Base-by-base conservation (phyloP, 2,888 invertebrate species). In the Eupithecia centaureata region DNA sequence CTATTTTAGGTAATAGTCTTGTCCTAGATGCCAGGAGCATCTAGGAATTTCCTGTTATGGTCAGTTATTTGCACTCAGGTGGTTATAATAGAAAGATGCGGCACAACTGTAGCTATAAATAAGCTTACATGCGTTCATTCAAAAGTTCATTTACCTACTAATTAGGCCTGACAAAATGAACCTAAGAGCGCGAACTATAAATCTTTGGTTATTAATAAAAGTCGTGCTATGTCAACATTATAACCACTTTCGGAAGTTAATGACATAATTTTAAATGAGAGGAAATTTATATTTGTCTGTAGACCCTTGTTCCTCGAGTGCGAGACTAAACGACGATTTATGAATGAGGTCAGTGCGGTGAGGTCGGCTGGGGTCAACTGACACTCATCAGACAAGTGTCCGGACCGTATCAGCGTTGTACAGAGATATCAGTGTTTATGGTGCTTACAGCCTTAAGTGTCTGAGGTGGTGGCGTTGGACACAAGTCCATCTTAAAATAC, bases 251-350 rank as follows among this genome's bases (percentile, higher is more conserved):
- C 61, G 65, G 65, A 61, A 57, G 66, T 68, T 73, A 63, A 73
- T 65, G 68, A 67, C 67, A 70, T 71, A 65, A 68, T 74, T 74
- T 75, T 65, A 70, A 73, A 73, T 69, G 70, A 71, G 62, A 56
- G 57, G 38, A 71, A 79, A 82, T 84, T 80, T 82, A 85, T 86
- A 83, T 78, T 82, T 77, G 76, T 76, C 75, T 76, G 79, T 77
- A 79, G 84, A 86, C 86, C 86, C 83, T 82, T 85, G 86, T 81
- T 87, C 87, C 85, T 86, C 80, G 80, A 82, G 80, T 86, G 84
- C 84, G 84, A 86, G 84, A 86, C 87, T 90, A 88, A 90, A 90
- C 89, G 87, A 88, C 81, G 84, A 91, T 91, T 92, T 92, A 92
- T 90, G 91, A 89, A 90, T 89, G 90, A 89, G 92, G 91, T 92